Conservation (phyloP, 2,113 vertebrate genomes). For the Perca fluviatilis region DNA sequence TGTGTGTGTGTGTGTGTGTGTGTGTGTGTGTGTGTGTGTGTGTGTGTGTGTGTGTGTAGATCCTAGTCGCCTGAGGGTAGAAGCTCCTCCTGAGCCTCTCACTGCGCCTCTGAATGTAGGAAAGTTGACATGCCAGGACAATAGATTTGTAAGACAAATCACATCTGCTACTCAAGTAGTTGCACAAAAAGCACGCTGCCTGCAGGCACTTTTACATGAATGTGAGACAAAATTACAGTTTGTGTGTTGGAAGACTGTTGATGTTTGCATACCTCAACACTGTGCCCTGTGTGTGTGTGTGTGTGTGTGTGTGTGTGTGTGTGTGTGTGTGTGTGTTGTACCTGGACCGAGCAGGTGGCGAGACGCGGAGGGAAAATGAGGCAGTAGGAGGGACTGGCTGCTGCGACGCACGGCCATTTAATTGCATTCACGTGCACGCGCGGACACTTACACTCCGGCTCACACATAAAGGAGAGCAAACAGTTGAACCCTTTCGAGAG, state of each 20-base stretch:
- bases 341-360: not conserved
- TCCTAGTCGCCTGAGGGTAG: too few species aligned
- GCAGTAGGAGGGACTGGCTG: not conserved
- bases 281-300: not conserved
- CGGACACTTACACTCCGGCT: not conserved
- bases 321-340: not conserved
- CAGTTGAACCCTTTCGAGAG: conserved; percentile 23
- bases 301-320: not conserved
- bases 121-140: conserved; percentile 49
- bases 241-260: conserved; percentile 21
- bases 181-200: conserved; percentile 28
- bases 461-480: conserved; percentile 58
- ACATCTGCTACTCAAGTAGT: not conserved
- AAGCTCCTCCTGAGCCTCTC: too few species aligned
- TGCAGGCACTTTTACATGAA: conserved; percentile 27
- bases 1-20: too few species aligned
- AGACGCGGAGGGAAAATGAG: not conserved
- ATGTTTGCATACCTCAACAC: conserved; percentile 30
- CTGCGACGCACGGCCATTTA: not conserved
- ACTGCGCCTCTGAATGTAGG: not conserved
- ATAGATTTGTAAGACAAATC: not conserved
- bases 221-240: conserved; percentile 59
- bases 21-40: too few species aligned
- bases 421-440: conserved; percentile 14
- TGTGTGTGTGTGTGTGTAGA: too few species aligned